phyloP scores from a whole-genome alignment of 2,888 invertebrate species.

The Atrina japonica region DNA sequence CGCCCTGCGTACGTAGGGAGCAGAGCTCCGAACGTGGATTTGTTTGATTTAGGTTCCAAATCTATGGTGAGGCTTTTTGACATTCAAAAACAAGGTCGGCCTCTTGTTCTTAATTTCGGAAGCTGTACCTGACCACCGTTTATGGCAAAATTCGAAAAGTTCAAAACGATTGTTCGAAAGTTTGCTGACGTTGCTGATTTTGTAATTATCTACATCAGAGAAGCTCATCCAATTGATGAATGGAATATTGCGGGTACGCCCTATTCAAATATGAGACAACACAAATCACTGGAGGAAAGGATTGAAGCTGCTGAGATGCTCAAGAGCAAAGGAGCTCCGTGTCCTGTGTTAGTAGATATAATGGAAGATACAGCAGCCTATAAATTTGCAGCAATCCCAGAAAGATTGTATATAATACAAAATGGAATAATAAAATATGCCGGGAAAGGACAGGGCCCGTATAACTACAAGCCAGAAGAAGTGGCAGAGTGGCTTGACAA shows the following conservation, averaged over 20 bases:
- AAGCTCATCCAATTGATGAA: conserved; percentile 51
- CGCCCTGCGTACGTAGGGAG: conserved; percentile 12
- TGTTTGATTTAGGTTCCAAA: conserved; percentile 11
- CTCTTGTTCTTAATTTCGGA: conserved; percentile 52
- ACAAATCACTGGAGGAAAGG: conserved; percentile 42
- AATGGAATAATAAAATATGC: conserved; percentile 39
- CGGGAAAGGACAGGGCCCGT: conserved; percentile 43
- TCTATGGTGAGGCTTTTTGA: conserved; percentile 21
- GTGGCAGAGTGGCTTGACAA: conserved; percentile 13
- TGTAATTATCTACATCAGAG: conserved; percentile 49
- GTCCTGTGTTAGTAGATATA: conserved; percentile 45
- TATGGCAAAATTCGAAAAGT: conserved; percentile 44
- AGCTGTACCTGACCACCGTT: conserved; percentile 56
- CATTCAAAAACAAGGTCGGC: conserved; percentile 42
- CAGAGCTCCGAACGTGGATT: conserved; percentile 9
- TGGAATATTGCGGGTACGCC: conserved; percentile 36
- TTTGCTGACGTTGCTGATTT: conserved; percentile 46
- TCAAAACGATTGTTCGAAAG: conserved; percentile 40
- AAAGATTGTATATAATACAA: conserved; percentile 44
- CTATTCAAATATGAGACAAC: conserved; percentile 32
- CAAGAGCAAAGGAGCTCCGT: conserved; percentile 31
- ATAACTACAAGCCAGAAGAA: conserved; percentile 26
- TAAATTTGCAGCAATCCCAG: conserved; percentile 46
- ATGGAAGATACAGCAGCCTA: conserved; percentile 39
- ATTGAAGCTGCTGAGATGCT: conserved; percentile 45